These are phyloP conservation scores for Chaetogeoica ovagalla DNA, from an alignment of 2,888 invertebrate species.

Conservation along the genomic window DNA sequence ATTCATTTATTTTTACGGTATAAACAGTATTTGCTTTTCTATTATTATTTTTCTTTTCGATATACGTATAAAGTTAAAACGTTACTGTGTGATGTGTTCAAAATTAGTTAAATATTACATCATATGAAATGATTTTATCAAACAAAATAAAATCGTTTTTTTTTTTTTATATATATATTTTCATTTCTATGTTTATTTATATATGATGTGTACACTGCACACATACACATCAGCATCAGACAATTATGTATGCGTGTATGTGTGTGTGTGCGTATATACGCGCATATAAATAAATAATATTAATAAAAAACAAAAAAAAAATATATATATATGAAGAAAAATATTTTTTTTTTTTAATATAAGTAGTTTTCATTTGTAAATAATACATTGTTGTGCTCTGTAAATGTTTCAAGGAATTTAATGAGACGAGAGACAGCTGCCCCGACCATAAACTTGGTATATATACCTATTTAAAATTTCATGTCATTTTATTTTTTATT, in stretches of 20 bases:
- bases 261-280: background rate
- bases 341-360: conserved; percentile 4
- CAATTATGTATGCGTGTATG: background rate
- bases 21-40: conserved; percentile 30
- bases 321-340: conserved; percentile 13
- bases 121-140: background rate
- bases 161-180: conserved; percentile 29
- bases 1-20: conserved; percentile 7
- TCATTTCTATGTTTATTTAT: conserved; percentile 26
- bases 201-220: background rate
- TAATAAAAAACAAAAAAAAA: too few relatives aligned
- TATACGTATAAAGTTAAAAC: conserved; percentile 13
- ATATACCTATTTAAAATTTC: conserved; percentile 48
- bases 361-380: conserved; percentile 53
- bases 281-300: background rate
- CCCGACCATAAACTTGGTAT: conserved; percentile 51
- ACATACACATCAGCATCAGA: too few relatives aligned
- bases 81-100: conserved; percentile 52
- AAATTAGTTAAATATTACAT: conserved; percentile 26
- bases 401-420: conserved; percentile 53
- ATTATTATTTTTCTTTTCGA: too few relatives aligned
- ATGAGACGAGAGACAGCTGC: conserved; percentile 53
- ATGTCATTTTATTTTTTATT: conserved; percentile 37
- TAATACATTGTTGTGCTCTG: conserved; percentile 52
- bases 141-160: conserved; percentile 3